Base-by-base conservation (phyloP, 2,797 vertebrate genomes). In the Periophthalmus magnuspinnatus region DNA sequence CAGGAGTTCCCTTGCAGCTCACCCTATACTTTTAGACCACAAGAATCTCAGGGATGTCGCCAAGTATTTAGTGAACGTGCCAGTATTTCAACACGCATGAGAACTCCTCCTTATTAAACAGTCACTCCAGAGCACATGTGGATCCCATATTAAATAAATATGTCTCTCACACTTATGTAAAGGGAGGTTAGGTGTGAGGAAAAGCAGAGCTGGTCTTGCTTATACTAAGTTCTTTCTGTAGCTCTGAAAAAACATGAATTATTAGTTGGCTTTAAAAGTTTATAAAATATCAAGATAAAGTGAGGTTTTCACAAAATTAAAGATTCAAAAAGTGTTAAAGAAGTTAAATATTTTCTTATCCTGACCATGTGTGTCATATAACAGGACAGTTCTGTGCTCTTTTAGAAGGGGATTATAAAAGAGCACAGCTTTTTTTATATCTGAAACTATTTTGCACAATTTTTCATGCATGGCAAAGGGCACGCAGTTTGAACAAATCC, bases 21-120 rank as follows among this genome's bases (percentile, higher is more conserved):
- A 76, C 14, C 69, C 72, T 80, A 11, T 76, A 78, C 72, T 87
- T 84, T 63, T 61, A 60, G 24, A 74, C 77, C 80, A 61, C 86
- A 85, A 52, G 65, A 83, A 73, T 77, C 75, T 64, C 45, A 48
- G 81, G 0, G 36, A 69, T 32, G 34, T 32, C 75, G 74, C 76
- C 76, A 82, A 68, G 72, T 68, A 68, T 76, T 80, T 75, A 74
- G 67, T 76, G 47, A 82, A 60, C 60, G 72, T 65, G 32, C 59
- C 24, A 33, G 76, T 62, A 57, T 68, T 55, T 67, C 33, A 36
- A 32, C 70, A 32, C 36, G 13, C 48, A 68, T 67, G 55, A 48
- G 36, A 36, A 6, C 48, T 17, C 28, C 9, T 8, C 11, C 32
- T 32, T 19, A 55, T 24, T 32, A 11, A 34, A 68, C 63, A 74